These are phyloP conservation scores for Micrastur ruficollis DNA, from an alignment of 2,797 vertebrate species.

Conservation along the genomic window DNA sequence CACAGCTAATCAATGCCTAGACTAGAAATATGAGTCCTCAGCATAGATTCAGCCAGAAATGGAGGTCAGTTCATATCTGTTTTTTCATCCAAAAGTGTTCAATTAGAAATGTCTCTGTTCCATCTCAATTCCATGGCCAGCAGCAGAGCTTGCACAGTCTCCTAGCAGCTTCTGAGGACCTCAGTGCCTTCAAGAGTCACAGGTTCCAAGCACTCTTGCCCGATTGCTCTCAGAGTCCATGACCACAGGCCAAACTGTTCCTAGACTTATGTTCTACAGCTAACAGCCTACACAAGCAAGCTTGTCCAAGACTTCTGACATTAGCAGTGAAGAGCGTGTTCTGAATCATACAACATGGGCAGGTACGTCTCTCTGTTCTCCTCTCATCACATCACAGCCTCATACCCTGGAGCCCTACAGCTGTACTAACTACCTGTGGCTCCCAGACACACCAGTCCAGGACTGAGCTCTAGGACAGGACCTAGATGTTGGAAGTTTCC, in stretches of 20 bases:
- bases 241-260: neutral
- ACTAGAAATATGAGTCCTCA: neutral
- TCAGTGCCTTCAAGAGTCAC: neutral
- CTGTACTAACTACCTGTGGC: fast-evolving
- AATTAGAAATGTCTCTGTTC: neutral
- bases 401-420: fast-evolving
- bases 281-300: neutral
- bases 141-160: neutral
- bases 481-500: neutral
- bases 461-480: neutral
- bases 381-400: neutral
- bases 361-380: neutral
- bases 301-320: fast-evolving
- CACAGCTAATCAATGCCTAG: neutral
- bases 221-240: neutral
- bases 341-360: neutral
- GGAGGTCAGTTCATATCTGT: neutral
- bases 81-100: neutral
- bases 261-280: neutral
- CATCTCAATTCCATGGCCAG: neutral
- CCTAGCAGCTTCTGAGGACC: neutral
- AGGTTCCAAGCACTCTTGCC: neutral
- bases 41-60: neutral
- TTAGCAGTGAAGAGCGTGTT: neutral
- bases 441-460: neutral